These are phyloP conservation scores for Eulacestoma nigropectus DNA, from an alignment of 2,113 vertebrate species.

Conservation along the genomic window DNA sequence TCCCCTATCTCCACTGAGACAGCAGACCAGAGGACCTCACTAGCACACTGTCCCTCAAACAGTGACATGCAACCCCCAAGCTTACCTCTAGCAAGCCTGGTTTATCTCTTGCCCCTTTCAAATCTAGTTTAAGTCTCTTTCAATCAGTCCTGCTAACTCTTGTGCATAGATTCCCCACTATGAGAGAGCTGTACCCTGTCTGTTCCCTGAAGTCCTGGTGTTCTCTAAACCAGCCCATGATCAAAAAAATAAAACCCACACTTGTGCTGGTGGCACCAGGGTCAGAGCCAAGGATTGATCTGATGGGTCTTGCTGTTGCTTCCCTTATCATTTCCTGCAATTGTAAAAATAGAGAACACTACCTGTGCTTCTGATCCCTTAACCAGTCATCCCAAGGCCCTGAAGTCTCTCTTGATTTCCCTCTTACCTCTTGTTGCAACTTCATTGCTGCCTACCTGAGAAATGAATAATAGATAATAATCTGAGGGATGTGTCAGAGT, in stretches of 20 bases:
- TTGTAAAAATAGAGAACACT: not conserved
- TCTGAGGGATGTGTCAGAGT: not conserved
- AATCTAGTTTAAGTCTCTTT: not conserved
- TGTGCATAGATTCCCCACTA: not conserved
- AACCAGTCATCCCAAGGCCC: not conserved
- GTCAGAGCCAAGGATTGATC: not conserved
- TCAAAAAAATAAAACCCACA: not conserved
- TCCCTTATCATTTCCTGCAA: not conserved
- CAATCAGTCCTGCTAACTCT: not conserved
- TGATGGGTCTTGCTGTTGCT: not conserved
- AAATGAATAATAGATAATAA: not conserved
- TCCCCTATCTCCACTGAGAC: not conserved
- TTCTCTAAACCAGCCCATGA: not conserved
- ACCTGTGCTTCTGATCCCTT: not conserved
- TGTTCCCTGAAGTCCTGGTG: not conserved
- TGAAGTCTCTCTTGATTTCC: not conserved
- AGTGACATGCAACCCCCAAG: not conserved
- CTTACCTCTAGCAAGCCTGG: not conserved
- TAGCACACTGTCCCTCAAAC: not conserved
- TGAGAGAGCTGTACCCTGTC: not conserved
- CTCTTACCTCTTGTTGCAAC: not conserved
- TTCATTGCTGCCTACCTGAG: not conserved
- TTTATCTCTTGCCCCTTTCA: not conserved
- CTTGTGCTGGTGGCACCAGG: not conserved
- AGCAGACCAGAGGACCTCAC: not conserved